Evolutionary conservation across 2,113 vertebrate genomes (phyloP).

Genomic region (Datnioides undecimradiatus): DNA sequence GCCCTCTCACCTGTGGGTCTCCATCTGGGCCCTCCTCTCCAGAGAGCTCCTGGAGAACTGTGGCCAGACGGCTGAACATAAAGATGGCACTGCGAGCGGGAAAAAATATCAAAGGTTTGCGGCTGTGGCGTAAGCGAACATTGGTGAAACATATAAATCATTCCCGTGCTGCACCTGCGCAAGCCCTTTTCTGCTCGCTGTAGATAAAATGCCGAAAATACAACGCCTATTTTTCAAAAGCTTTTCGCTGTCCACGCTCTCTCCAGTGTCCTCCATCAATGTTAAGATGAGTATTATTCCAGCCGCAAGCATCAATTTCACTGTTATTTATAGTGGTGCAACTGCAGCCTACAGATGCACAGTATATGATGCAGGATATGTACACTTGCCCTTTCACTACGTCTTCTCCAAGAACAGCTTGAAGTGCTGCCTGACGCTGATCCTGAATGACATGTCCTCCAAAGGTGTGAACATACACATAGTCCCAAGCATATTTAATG

Average conservation of each 20-base stretch:
- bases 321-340: background rate
- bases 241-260: background rate
- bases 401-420: background rate
- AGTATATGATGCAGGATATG: background rate
- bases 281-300: background rate
- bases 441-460: background rate
- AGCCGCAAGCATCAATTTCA: background rate
- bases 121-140: background rate
- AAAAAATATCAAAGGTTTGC: background rate
- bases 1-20: constrained; percentile 75
- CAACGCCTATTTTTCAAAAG: background rate
- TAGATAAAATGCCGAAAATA: background rate
- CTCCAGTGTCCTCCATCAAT: background rate
- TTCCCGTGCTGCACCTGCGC: background rate
- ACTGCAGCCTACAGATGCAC: background rate
- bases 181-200: background rate
- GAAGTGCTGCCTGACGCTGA: background rate
- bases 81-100: constrained; percentile 78
- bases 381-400: background rate
- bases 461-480: constrained; percentile 26
- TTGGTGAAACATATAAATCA: background rate
- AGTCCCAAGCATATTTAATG: background rate
- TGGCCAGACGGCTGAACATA: constrained; percentile 93
- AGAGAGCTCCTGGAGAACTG: constrained; percentile 92
- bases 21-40: constrained; percentile 84